Evolutionary conservation across 2,113 vertebrate species (phyloP), one percentile per base, ranked within the genome.

Genomic region (Oriolus oriolus): DNA sequence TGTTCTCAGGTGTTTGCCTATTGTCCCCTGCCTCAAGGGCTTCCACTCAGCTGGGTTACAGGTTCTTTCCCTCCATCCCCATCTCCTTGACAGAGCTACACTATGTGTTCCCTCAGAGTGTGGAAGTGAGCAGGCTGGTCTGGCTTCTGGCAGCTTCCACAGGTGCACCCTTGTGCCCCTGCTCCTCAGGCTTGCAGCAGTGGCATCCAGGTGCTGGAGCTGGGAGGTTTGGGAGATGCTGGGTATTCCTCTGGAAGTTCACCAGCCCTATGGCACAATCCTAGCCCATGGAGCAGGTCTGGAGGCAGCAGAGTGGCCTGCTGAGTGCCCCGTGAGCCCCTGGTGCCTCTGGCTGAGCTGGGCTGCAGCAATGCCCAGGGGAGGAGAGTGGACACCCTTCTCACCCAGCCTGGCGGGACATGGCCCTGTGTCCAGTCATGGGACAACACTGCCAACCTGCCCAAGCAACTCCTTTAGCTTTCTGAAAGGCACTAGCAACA

Each of bases 201-300:
- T 1, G 39, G 42, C 3, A 3, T 7, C 4, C 0, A 2, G 12
- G 15, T 1, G 1, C 64, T 13, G 26, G 8, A 22, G 28, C 45
- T 31, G 41, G 20, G 7, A 35, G 26, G 1, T 30, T 23, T 54
- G 57, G 16, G 53, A 63, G 13, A 7, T 24, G 47, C 52, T 28
- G 31, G 15, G 10, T 19, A 16, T 47, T 50, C 16, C 61, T 80
- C 39, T 52, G 28, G 59, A 65, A 54, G 8, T 7, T 22, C 4
- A 1, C 0, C 2, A 63, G 16, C 39, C 13, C 26, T 0, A 3
- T 10, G 24, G 20, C 26, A 5, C 33, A 45, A 6, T 42, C 35
- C 68, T 21, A 14, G 22, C 3, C 23, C 2, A 11, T 5, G 20
- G 30, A 35, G 59, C 0, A 0, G 11, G 13, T 17, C 11, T 2